A percentile compares a stretch with the other conserved stretches of the same genome.
These are phyloP conservation scores for Oreocharis arfaki DNA, from an alignment of 2,113 vertebrate species.

Conservation along the genomic window DNA sequence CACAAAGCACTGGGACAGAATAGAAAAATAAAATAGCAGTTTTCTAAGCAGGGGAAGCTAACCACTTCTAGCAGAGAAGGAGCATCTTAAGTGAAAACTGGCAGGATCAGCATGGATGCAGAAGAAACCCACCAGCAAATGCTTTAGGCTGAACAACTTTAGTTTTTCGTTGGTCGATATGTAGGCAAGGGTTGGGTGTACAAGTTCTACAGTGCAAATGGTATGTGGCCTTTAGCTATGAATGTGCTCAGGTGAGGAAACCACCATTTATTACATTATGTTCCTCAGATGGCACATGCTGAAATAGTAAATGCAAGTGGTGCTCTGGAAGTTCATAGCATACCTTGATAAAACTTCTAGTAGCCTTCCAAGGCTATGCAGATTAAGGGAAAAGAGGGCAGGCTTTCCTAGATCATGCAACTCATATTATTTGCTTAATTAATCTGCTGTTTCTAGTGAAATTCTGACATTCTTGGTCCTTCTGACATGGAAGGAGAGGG, in stretches of 20 bases:
- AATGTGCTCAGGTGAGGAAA: neutral
- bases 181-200: neutral
- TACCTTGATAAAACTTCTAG: neutral
- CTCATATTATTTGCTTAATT: constrained; percentile 7
- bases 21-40: neutral
- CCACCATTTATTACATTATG: neutral
- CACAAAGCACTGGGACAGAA: neutral
- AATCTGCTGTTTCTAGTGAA: neutral
- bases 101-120: neutral
- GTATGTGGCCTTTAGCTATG: neutral
- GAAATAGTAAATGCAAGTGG: neutral
- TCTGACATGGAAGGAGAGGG: neutral
- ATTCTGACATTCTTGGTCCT: neutral
- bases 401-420: neutral
- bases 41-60: neutral
- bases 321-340: neutral
- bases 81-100: neutral
- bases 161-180: neutral
- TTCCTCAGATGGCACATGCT: neutral
- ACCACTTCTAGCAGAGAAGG: neutral
- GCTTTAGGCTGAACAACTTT: neutral
- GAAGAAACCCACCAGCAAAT: neutral
- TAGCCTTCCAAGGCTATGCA: neutral
- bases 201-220: neutral
- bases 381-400: neutral